Base-by-base conservation (phyloP, 2,888 invertebrate species). In the Hyppa rectilinea region DNA sequence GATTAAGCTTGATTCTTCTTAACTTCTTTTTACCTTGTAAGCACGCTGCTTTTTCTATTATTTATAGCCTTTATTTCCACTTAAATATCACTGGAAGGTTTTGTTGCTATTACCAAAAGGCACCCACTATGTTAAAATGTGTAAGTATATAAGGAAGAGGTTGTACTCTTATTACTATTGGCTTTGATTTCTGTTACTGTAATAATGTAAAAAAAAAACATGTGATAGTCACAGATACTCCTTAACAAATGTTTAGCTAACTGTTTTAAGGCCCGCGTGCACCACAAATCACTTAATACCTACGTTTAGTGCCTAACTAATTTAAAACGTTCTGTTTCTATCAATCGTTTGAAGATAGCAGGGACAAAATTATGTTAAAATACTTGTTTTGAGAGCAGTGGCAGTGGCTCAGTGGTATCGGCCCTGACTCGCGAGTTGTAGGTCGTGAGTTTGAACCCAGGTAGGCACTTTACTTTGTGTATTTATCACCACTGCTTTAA, bases 61-160 rank as follows among this genome's bases (percentile, higher is more conserved):
- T 17, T 26, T 29, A 9, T 17, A 38, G 10, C 20, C 34, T 71
- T 29, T 12, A 71, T n/a, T 26, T 38, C 2, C 9, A 40, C 40
- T 14, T 26, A 1, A 49, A 23, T 59, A 2, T 34, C 9, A 20
- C 14, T 58, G 31, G 26, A 12, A 72, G 29, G 14, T 43, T 38
- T 38, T n/a, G 10, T 71, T 63, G 17, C 12, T 40, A 29, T 64
- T 64, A 71, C 75, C 71, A 55, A 53, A 53, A 31, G 43, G 31
- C 31, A 38, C 43, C 29, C 26, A 17, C 12, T 29, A 43, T 31
- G 1, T 45, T 38, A 31, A 36, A 17, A 26, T 29, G 49, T 43
- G 14, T 59, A n/a, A n/a, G n/a, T 40, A 58, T 4, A 29, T 49
- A 14, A 14, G 14, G 0, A 29, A 71, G 23, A 14, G 36, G 17